Evolutionary conservation across 2,113 vertebrate genomes (phyloP).

Genomic region (Tychaedon coryphoeus): DNA sequence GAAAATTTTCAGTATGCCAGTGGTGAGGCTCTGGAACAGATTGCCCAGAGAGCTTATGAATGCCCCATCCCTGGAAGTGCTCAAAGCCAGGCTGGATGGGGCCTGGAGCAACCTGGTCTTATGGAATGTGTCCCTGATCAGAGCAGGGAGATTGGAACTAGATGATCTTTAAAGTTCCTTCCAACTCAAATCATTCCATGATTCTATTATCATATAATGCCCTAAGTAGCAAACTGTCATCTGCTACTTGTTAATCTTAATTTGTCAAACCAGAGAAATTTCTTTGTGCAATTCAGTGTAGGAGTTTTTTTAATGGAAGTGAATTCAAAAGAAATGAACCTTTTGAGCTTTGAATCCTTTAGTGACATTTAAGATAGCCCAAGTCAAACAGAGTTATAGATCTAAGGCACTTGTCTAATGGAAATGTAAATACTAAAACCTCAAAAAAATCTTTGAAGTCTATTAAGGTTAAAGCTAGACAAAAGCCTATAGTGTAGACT

Average conservation of each 20-base stretch:
- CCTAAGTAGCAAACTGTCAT: neutral
- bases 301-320: neutral
- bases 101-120: neutral
- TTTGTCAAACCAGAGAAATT: neutral
- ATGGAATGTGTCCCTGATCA: neutral
- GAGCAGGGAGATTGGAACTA: neutral
- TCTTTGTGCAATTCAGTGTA: neutral
- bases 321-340: neutral
- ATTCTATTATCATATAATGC: neutral
- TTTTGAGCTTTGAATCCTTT: neutral
- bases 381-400: constrained; percentile 17
- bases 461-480: neutral
- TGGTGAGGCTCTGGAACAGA: neutral
- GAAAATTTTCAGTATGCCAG: neutral
- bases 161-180: neutral
- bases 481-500: neutral
- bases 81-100: neutral
- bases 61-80: neutral
- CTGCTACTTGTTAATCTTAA: neutral
- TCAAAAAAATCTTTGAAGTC: neutral
- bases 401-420: neutral
- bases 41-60: neutral
- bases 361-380: neutral
- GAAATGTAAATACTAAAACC: neutral
- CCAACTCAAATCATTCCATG: neutral